Percentiles rank a stretch among this genome's conserved stretches.
Evolutionary conservation across 64 coral and sea anemone genomes (phyloP).

Genomic region (Stylophora pistillata): DNA sequence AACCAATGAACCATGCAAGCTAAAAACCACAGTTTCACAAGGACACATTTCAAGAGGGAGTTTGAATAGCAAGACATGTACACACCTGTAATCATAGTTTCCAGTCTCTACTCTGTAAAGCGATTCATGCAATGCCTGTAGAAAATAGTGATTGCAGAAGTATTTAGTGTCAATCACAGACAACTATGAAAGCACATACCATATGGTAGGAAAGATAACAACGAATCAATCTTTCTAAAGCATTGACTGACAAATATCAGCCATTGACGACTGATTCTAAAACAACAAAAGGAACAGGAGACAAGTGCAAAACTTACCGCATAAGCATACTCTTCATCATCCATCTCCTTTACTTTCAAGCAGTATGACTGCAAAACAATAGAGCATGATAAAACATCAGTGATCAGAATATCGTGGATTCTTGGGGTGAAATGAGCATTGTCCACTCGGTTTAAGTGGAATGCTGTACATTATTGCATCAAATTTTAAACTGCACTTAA

Average conservation of each 20-base stretch:
- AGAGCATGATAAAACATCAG: background rate
- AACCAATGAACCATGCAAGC: too few species aligned
- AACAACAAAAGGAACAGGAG: background rate
- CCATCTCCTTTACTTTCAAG: slow-evolving; percentile 98
- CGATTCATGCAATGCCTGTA: slow-evolving; percentile 92
- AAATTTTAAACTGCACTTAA: background rate
- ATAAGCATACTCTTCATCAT: slow-evolving; percentile 99
- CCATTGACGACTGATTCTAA: too few species aligned
- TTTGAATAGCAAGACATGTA: too few species aligned
- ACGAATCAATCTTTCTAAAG: too few species aligned
- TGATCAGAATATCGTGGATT: background rate
- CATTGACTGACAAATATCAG: too few species aligned
- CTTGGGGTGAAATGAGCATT: too few species aligned
- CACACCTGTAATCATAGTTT: slow-evolving; percentile 99
- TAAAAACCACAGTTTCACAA: background rate
- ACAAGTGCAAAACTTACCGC: slow-evolving; percentile 70
- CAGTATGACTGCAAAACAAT: slow-evolving; percentile 88
- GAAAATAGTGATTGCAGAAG: background rate
- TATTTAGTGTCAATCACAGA: background rate
- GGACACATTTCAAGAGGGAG: too few species aligned
- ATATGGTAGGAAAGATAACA: background rate
- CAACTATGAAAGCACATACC: background rate
- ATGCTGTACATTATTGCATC: too few species aligned
- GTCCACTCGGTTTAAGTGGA: too few species aligned
- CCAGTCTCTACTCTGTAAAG: slow-evolving; percentile 98